Conservation (phyloP, 2,113 vertebrate species). For the Pardalotus punctatus region DNA sequence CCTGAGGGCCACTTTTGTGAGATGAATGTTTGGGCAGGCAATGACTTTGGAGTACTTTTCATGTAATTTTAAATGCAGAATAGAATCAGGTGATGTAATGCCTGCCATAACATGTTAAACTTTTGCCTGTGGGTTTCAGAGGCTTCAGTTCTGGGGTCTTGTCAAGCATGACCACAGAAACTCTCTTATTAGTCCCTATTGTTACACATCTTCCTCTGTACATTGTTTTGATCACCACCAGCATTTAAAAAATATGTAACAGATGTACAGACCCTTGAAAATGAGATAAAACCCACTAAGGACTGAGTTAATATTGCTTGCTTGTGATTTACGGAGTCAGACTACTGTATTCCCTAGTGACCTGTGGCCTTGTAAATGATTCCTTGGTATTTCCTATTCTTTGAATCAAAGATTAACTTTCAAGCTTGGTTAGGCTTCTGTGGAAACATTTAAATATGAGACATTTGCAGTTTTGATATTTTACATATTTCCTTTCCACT, state of each 20-base stretch:
- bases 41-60: neutral
- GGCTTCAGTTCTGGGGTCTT: neutral
- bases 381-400: slow-evolving; percentile 16
- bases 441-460: neutral
- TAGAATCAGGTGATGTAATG: neutral
- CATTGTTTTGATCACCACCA: neutral
- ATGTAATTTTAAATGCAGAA: neutral
- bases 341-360: neutral
- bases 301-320: neutral
- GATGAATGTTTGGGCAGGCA: neutral
- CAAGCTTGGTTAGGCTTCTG: neutral
- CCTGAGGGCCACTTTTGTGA: neutral
- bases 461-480: neutral
- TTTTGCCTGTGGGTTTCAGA: neutral
- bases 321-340: slow-evolving; percentile 11
- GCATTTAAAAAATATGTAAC: neutral
- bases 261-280: neutral
- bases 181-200: neutral
- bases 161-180: neutral
- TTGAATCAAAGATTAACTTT: slow-evolving; percentile 46
- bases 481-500: neutral
- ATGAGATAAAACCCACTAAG: neutral
- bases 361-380: slow-evolving; percentile 25
- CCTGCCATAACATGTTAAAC: neutral
- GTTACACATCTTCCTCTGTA: neutral